Evolutionary conservation across 2,888 invertebrate genomes (phyloP), one percentile per base, ranked within the genome.

Genomic region (Toxonevra muliebris): DNA sequence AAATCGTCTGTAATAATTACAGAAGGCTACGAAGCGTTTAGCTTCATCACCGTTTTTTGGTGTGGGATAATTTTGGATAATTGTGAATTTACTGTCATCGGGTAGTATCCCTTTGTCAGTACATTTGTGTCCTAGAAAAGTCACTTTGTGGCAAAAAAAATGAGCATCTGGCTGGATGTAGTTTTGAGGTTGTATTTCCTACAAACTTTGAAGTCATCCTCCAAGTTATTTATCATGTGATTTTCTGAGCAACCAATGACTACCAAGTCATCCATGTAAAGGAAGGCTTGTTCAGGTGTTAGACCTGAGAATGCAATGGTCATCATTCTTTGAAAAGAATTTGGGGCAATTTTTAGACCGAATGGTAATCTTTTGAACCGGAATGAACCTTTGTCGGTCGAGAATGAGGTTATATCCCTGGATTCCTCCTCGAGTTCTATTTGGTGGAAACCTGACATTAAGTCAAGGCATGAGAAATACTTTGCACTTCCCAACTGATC

Each of bases 251-350:
- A 73, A 10, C 75, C 74, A 11, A 73, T 69, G 10, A 74, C 74
- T 10, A 75, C 69, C 15, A 74, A 57, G 68, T 76, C 76, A 62
- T 75, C 73, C 69, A 74, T 74, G 43, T 72, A 74, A 12, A 76
- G 52, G 42, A 76, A 75, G 57, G 67, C 68, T 70, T 70, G 67
- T 68, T 69, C 70, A 3, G 72, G 73, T 12, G 54, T 55, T 15
- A 73, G 8, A 2, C 73, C 70, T 13, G 72, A 59, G 65, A 77
- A 74, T 12, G 74, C 74, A 2, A 73, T 48, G 5, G 71, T 53
- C 77, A 78, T 76, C 75, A 77, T 75, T 59, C 76, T 30, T 60
- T 68, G 68, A 53, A 78, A 77, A 55, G 75, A 73, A 50, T 71
- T 73, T 13, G 74, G 73, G 40, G 73, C 70, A 3, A 75, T 70